Conservation (phyloP, 2,888 invertebrate species). For the Acleris laterana region DNA sequence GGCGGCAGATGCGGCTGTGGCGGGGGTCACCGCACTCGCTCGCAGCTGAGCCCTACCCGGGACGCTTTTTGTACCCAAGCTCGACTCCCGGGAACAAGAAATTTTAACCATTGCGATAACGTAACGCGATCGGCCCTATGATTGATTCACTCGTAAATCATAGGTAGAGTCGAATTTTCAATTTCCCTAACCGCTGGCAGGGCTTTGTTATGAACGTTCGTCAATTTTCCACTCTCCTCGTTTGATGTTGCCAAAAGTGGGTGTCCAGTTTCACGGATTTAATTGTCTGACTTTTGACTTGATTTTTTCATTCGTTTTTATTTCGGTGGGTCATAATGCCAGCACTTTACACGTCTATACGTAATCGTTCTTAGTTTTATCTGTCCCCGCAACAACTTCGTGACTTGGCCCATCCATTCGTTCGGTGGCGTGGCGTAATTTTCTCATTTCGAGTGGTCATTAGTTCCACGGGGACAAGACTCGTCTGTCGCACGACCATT, state of each 20-base stretch:
- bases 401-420: conserved; percentile 72
- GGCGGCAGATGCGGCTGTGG: conserved; percentile 71
- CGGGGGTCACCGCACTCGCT: conserved; percentile 75
- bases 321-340: not conserved
- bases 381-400: conserved; percentile 60
- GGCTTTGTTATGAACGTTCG: too few species aligned
- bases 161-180: not conserved
- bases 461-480: conserved; percentile 74
- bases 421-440: conserved; percentile 69
- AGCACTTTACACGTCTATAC: not conserved
- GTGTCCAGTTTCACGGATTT: not conserved
- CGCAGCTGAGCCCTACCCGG: conserved; percentile 68
- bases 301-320: not conserved
- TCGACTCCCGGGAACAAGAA: conserved; percentile 49
- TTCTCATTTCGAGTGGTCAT: conserved; percentile 79
- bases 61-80: conserved; percentile 62
- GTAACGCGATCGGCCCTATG: conserved; percentile 41
- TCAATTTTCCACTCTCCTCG: too few species aligned
- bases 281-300: not conserved
- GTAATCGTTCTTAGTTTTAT: conserved; percentile 47
- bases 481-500: conserved; percentile 72
- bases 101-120: conserved; percentile 50
- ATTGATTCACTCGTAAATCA: conserved; percentile 34
- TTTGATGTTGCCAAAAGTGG: too few species aligned
- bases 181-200: too few species aligned